These are phyloP conservation scores for Hycleus cichorii DNA, from an alignment of 1,140 invertebrate species.

Conservation along the genomic window DNA sequence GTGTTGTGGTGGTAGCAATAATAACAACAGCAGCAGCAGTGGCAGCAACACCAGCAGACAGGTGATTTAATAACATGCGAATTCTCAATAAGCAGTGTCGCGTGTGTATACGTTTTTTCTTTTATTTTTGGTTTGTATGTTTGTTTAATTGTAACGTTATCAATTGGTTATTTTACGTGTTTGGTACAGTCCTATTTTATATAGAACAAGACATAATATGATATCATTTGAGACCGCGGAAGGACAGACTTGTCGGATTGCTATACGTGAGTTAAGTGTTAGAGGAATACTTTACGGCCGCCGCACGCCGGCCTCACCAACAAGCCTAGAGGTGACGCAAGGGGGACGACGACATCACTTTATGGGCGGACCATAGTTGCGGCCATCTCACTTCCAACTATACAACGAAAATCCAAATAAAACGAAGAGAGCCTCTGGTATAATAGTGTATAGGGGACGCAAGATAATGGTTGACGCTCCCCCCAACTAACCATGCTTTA, in stretches of 20 bases:
- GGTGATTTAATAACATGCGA: too few relatives aligned
- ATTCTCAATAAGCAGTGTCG: too few relatives aligned
- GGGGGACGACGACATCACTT: constrained; percentile 31
- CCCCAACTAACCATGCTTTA: constrained; percentile 42
- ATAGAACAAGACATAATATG: constrained; percentile 19
- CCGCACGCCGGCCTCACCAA: constrained; percentile 32
- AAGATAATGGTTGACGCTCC: constrained; percentile 43
- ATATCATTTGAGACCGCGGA: constrained; percentile 36
- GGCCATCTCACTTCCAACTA: constrained; percentile 7
- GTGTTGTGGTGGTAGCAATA: background rate
- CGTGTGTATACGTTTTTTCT: too few relatives aligned
- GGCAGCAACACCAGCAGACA: too few relatives aligned
- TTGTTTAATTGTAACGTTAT: background rate
- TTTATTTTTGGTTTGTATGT: background rate
- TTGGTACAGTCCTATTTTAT: background rate
- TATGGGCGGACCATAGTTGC: constrained; percentile 39
- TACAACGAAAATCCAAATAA: background rate
- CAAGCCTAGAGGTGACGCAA: constrained; percentile 16
- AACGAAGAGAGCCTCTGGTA: background rate
- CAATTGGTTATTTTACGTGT: background rate
- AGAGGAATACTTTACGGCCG: constrained; percentile 39
- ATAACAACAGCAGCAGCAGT: too few relatives aligned
- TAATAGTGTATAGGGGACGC: constrained; percentile 25
- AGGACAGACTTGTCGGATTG: constrained; percentile 39
- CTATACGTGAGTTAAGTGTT: constrained; percentile 44